A percentile compares a stretch with the other conserved stretches of the same genome.
Evolutionary conservation across 1,140 invertebrate genomes (phyloP).

Genomic region (Drosophila ambigua): DNA sequence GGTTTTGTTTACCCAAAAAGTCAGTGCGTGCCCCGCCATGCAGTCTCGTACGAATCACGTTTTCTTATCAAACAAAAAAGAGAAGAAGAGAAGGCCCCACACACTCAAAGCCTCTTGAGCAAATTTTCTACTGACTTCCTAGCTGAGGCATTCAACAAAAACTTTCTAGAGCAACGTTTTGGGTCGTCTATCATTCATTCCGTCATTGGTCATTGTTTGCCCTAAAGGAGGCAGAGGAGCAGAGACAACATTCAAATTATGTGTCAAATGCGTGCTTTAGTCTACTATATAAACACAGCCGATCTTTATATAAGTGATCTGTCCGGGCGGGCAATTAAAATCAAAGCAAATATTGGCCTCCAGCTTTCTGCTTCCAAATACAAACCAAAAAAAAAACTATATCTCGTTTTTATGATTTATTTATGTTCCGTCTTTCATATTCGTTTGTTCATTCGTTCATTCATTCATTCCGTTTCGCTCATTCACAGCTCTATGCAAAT

Average conservation of each 20-base stretch:
- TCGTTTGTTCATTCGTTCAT: constrained; percentile 27
- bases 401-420: constrained; percentile 46
- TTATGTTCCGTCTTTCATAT: constrained; percentile 34
- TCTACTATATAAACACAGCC: constrained; percentile 32
- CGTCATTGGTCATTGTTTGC: constrained; percentile 42
- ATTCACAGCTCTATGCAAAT: constrained; percentile 75
- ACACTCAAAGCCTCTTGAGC: constrained; percentile 21
- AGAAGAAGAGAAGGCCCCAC: constrained; percentile 3
- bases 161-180: constrained; percentile 53
- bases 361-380: constrained; percentile 20
- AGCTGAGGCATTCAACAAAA: constrained; percentile 22
- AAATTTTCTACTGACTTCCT: constrained; percentile 33
- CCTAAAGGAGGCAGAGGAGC: constrained; percentile 21
- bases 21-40: constrained; percentile 38
- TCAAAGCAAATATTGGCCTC: constrained; percentile 62
- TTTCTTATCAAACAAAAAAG: constrained; percentile 47
- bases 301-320: constrained; percentile 55
- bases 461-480: constrained; percentile 19
- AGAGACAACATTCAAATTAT: constrained; percentile 48
- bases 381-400: constrained; percentile 19
- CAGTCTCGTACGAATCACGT: constrained; percentile 55
- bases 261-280: constrained; percentile 58
- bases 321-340: constrained; percentile 56
- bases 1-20: constrained; percentile 17
- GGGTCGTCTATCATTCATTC: background rate